A percentile compares a stretch with the other conserved stretches of the same genome.
Conservation (phyloP, 1,140 invertebrate genomes). For the Cyclargus thomasi region DNA sequence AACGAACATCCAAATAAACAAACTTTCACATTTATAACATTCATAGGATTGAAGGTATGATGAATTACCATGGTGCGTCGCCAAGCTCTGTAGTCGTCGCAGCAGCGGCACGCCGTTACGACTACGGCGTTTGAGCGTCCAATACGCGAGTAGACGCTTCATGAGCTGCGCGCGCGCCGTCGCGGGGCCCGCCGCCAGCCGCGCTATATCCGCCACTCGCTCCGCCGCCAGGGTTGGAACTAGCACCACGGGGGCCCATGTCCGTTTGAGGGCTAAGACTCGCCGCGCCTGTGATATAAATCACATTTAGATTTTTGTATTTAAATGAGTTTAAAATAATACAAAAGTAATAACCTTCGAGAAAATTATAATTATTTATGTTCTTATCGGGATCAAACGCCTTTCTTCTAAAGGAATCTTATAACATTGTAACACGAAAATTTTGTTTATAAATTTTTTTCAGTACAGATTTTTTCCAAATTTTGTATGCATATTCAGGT, state of each 20-base stretch:
- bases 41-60: not conserved
- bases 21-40: too few species aligned
- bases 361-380: too few species aligned
- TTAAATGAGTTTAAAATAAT: too few species aligned
- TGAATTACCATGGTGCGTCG: constrained; percentile 64
- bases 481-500: too few species aligned
- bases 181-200: constrained; percentile 70
- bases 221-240: constrained; percentile 96
- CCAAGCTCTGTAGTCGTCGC: constrained; percentile 86
- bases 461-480: too few species aligned
- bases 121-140: constrained; percentile 96
- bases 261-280: constrained; percentile 86
- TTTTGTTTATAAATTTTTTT: too few species aligned
- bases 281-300: constrained; percentile 77
- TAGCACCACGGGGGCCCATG: constrained; percentile 91
- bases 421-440: too few species aligned
- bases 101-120: constrained; percentile 96
- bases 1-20: too few species aligned
- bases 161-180: constrained; percentile 88
- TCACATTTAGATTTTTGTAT: too few species aligned
- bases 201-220: constrained; percentile 89
- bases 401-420: too few species aligned
- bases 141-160: constrained; percentile 91
- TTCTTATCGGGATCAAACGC: too few species aligned
- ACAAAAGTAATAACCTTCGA: not conserved